phyloP scores from a whole-genome alignment of 2,797 vertebrate genomes.

The Neomorphus geoffroyi region DNA sequence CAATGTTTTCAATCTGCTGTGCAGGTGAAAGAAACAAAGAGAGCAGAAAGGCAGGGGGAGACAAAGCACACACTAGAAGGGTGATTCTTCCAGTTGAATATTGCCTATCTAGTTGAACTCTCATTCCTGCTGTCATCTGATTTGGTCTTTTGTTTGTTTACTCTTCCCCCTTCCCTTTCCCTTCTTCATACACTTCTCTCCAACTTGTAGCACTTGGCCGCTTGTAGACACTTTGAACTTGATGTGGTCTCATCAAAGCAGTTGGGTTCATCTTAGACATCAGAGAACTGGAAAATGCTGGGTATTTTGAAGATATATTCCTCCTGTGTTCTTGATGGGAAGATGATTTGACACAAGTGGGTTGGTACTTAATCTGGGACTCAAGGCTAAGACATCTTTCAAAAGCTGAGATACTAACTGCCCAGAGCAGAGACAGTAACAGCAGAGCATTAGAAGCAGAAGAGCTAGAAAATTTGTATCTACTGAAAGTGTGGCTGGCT shows the following conservation, averaged over 20 bases:
- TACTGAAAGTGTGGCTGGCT: neutral
- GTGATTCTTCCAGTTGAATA: neutral
- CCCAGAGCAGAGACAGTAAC: neutral
- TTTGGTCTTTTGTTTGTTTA: neutral
- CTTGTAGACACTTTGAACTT: neutral
- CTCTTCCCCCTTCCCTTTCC: neutral
- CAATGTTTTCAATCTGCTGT: neutral
- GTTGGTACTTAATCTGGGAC: neutral
- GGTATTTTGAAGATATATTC: neutral
- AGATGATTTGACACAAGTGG: neutral
- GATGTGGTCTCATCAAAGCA: neutral
- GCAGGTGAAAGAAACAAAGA: neutral
- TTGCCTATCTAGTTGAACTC: neutral
- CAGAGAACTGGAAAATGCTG: neutral
- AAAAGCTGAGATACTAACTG: neutral
- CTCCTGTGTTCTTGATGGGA: neutral
- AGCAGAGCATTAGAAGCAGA: neutral
- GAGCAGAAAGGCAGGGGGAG: conserved; percentile 36
- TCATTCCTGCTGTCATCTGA: neutral
- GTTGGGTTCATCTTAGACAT: neutral
- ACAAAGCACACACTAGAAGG: conserved; percentile 26
- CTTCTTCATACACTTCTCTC: neutral
- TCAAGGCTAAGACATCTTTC: neutral
- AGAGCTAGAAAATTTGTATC: neutral
- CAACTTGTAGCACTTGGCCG: neutral